Evolutionary conservation across 2,113 vertebrate genomes (phyloP), one percentile per base, ranked within the genome.

Genomic region (Ciconia maguari): DNA sequence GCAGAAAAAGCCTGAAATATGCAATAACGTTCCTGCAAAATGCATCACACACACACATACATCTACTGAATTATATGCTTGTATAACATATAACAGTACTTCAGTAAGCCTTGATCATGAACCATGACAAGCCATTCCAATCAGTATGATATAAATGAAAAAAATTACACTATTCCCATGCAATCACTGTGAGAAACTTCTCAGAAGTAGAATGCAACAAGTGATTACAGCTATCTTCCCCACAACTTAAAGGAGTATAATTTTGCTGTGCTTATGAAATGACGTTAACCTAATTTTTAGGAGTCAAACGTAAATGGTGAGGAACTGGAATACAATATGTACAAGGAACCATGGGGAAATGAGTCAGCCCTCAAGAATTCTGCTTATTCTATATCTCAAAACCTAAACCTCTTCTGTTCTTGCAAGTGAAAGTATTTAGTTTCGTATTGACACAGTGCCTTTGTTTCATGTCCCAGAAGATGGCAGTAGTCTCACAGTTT

Each of bases 401-500:
- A 16, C 10, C 24, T 51, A 80, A 92, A 70, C 7, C 6, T 66
- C 0, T 0, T 19, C 18, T 24, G 2, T 32, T 41, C 14, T 21
- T 57, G 12, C 41, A 42, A 38, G 8, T 2, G 4, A 3, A 57
- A 75, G 4, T 22, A 34, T 74, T 65, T 49, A 0, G 1, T 27
- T 54, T n/a, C 30, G 26, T 7, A 7, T 24, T 49, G 24, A 4
- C 3, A 38, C 38, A 9, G 0, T 57, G 51, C 15, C 26, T 54
- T 69, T 24, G 25, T 36, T 44, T 44, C 51, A 10, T 3, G 1
- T 11, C 52, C 97, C 98, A 97, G 96, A 94, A 97, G 98, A 77
- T 97, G 98, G 98, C 97, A 95, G 95, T 19, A 96, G 44, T 20
- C 46, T 38, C 97, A 95, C 32, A 91, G 24, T 20, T 24, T 95